Evolutionary conservation across 2,888 invertebrate species (phyloP), one percentile per base, ranked within the genome.

Genomic region (Meiosimyza platycephala): DNA sequence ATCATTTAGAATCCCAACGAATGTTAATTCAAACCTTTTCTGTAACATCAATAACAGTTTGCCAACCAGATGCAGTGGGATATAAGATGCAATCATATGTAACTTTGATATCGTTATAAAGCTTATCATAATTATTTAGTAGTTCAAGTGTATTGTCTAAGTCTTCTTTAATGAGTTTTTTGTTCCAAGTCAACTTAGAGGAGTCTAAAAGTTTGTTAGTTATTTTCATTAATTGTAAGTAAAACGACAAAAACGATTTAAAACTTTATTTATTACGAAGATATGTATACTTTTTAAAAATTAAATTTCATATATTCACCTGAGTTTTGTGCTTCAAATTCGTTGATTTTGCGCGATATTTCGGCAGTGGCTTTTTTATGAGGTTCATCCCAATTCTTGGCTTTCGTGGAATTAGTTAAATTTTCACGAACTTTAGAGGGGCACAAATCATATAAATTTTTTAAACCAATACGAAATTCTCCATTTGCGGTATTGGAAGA

Each of bases 11-110:
- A 16, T 7, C 12, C 22, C 47, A 69, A 6, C 40, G 28, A 63
- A 72, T 65, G 1, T 81, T 75, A 50, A 57, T 66, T 71, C n/a
- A 72, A 60, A 83, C 83, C 76, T 82, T 77, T 74, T 87, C 83
- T 3, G 84, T 82, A 18, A 81, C 84, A 74, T 88, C 88, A 22
- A 88, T 82, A 15, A 86, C 82, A 12, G 85, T 79, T 59, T 81
- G 92, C 98, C 98, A 99, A 48, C 93, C 91, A 33, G 89, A 88
- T n/a, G 97, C 97, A 88, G 98, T 97, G 83, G 96, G 91, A 87
- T 96, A 99, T 47, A 98, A 90, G 67, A 99, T 90, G 88, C 97
- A 96, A 87, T 99, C 99, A 85, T 94, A 97, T 6, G 95, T 92
- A 2, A 96, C 96, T 18, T 98, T 98, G 11, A 92, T 87, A 84